phyloP scores from a whole-genome alignment of 2,113 vertebrate species.

The Oxyruncus cristatus region DNA sequence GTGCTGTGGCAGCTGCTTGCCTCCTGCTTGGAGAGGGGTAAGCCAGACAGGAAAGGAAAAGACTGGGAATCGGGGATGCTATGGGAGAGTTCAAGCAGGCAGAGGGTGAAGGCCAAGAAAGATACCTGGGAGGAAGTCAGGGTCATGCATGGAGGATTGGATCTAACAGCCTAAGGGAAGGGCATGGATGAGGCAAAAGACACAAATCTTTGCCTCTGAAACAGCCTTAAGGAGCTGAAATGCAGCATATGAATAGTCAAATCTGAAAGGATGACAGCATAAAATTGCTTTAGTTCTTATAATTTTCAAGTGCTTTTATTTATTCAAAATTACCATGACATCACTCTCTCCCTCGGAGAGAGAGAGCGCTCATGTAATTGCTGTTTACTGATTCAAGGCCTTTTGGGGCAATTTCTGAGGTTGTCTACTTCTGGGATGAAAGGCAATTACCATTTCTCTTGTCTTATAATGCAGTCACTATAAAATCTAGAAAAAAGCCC shows the following conservation, averaged over 20 bases:
- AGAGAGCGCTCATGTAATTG: not conserved
- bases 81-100: not conserved
- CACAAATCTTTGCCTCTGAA: not conserved
- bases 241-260: not conserved
- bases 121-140: not conserved
- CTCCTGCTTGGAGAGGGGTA: not conserved
- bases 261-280: constrained; percentile 4
- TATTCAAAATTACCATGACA: constrained; percentile 40
- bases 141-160: accelerated
- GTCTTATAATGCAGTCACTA: not conserved
- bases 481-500: not conserved
- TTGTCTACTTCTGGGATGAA: not conserved
- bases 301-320: constrained; percentile 37
- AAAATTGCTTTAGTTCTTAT: constrained; percentile 8
- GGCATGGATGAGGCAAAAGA: not conserved
- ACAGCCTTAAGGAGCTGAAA: not conserved
- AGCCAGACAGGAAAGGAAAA: not conserved
- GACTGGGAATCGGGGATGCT: not conserved
- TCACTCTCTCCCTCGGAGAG: not conserved
- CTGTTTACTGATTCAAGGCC: constrained; percentile 29
- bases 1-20: not conserved
- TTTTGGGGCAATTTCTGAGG: constrained; percentile 21
- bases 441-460: not conserved
- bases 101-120: not conserved
- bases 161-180: not conserved